Percentiles rank a stretch among this genome's conserved stretches.
phyloP scores from a whole-genome alignment of 2,888 invertebrate species.

The Drosophila phalerata region DNA sequence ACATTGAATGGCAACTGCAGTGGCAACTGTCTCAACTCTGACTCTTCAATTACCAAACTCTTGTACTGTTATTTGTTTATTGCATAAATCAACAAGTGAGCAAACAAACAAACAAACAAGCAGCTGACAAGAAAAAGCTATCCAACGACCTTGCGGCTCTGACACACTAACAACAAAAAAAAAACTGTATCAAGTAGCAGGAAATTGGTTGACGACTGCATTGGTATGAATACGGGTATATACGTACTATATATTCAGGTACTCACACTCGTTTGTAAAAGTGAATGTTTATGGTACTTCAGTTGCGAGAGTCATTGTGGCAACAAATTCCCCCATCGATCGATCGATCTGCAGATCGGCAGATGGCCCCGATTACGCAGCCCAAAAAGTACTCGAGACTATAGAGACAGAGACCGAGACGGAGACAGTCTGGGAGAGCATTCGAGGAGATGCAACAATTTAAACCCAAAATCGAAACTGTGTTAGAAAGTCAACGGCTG shows the following conservation, averaged over 20 bases:
- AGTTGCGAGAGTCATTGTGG: slow-evolving; percentile 67
- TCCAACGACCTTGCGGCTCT: slow-evolving; percentile 67
- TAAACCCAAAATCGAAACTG: slow-evolving; percentile 27
- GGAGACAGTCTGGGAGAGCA: slow-evolving; percentile 35
- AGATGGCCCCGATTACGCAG: slow-evolving; percentile 66
- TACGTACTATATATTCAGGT: slow-evolving; percentile 2
- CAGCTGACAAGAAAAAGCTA: slow-evolving; percentile 39
- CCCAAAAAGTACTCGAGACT: slow-evolving; percentile 40
- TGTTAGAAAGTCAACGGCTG: slow-evolving; percentile 63
- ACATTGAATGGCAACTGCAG: slow-evolving; percentile 32
- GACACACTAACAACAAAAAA: slow-evolving; percentile 21
- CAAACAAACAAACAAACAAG: slow-evolving; percentile 17
- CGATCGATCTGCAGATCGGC: slow-evolving; percentile 33
- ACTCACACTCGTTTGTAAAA: slow-evolving; percentile 55
- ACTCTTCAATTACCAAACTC: slow-evolving; percentile 44
- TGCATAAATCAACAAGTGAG: slow-evolving; percentile 63
- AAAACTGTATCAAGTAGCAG: slow-evolving; percentile 79
- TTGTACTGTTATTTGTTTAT: slow-evolving; percentile 59
- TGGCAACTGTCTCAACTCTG: slow-evolving; percentile 19
- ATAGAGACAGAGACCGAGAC: no score
- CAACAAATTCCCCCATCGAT: slow-evolving; percentile 23
- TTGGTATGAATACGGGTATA: slow-evolving; percentile 12
- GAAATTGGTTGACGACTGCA: slow-evolving; percentile 78
- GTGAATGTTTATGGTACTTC: slow-evolving; percentile 79
- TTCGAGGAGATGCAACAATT: slow-evolving; percentile 9